A percentile compares a stretch with the other conserved stretches of the same genome.
These are phyloP conservation scores for Napeogenes inachia DNA, from an alignment of 2,888 invertebrate species.

Conservation along the genomic window DNA sequence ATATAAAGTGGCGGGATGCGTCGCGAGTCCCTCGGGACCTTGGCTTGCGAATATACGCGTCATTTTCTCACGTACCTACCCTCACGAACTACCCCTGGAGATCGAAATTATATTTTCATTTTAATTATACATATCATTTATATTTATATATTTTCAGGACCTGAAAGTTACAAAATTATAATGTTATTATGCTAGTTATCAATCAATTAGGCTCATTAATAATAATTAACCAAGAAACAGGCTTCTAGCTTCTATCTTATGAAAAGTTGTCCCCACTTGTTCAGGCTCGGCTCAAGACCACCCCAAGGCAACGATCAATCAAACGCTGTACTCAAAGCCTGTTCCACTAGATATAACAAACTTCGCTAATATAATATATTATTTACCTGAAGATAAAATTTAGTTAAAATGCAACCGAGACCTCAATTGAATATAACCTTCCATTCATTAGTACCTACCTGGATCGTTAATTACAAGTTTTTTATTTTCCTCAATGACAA, in stretches of 20 bases:
- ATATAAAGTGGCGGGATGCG: conserved; percentile 55
- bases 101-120: not conserved
- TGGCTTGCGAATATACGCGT: conserved; percentile 48
- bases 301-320: conserved; percentile 24
- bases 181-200: not conserved
- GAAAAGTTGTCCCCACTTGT: conserved; percentile 22
- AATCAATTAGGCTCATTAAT: not conserved
- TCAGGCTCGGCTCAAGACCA: conserved; percentile 10
- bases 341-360: conserved; percentile 15
- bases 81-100: not conserved
- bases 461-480: conserved; percentile 77
- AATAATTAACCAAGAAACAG: not conserved
- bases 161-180: too few species aligned
- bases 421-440: conserved; percentile 50
- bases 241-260: not conserved
- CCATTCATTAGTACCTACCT: conserved; percentile 70
- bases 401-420: conserved; percentile 30
- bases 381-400: conserved; percentile 12
- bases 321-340: conserved; percentile 17
- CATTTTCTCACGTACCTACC: conserved; percentile 61
- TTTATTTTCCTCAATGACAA: conserved; percentile 78
- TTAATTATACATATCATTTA: not conserved
- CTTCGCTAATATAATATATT: conserved; percentile 15
- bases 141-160: not conserved
- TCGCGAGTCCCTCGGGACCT: conserved; percentile 48